Base-by-base conservation (phyloP, 2,797 vertebrate species). In the Spea hammondii region DNA sequence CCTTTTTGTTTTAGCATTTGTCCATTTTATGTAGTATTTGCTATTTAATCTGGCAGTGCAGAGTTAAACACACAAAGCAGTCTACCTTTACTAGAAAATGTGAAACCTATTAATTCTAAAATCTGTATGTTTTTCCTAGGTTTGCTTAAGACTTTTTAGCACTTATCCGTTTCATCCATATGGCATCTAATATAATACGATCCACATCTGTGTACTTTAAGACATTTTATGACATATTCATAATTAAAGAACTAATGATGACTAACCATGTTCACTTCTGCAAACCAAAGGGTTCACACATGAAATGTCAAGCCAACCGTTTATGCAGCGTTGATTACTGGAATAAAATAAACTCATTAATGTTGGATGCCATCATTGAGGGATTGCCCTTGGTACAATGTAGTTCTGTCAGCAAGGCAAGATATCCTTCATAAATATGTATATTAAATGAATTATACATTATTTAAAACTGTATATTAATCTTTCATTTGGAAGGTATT, bases 1-100 rank as follows among this genome's bases (percentile, higher is more conserved):
- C n/a, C 59, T 68, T 72, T 77, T 62, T 72, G n/a, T 82, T 59
- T 62, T 72, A 67, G 65, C 67, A 72, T 76, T 80, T 80, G 49
- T 70, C 76, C 73, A 68, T 54, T 72, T 81, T 65, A 77, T 72
- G 9, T 13, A 17, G 13, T 80, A 64, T 73, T 77, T 73, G 75
- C 65, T 65, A 10, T 73, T 70, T 68, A 48, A 72, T 64, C n/a
- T 68, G 50, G 59, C 11, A 49, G 57, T 14, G 48, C 11, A 60
- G 12, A 6, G 44, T 72, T 81, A 54, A 82, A 65, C 32, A 72
- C 8, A 82, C 44, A 77, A 49, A 67, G 50, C 44, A 46, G 12
- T 12, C 10, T 46, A 13, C n/a, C 3, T 47, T 46, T 76, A 49
- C 49, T 4, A 10, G 59, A 32, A 72, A 80, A 72, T 67, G 32